A percentile compares a stretch with the other conserved stretches of the same genome.
Conservation (phyloP, 37 sponge, comb jelly and placozoan genomes). For the Hexactinellida sp. region DNA sequence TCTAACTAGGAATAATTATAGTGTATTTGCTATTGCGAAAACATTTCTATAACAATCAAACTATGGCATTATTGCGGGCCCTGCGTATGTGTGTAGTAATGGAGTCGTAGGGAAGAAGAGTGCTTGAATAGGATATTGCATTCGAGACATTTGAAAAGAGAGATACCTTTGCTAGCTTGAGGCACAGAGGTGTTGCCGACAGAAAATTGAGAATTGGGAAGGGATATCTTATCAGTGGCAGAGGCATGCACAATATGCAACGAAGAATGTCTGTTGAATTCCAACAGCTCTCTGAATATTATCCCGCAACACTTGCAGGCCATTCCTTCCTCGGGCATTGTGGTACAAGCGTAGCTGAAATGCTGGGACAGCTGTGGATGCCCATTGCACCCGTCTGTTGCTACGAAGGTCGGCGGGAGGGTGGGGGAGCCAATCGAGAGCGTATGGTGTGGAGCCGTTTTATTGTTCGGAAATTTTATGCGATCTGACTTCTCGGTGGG, state of each 20-base stretch:
- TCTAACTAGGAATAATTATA: too few relatives aligned
- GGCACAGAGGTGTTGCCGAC: neutral
- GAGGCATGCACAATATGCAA: neutral
- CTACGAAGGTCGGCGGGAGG: neutral
- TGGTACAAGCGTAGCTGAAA: neutral
- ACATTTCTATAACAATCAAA: too few relatives aligned
- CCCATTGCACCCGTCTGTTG: neutral
- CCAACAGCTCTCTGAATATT: neutral
- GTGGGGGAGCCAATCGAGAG: neutral
- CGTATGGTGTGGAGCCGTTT: neutral
- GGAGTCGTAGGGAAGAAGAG: neutral
- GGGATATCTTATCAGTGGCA: neutral
- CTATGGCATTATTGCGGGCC: neutral
- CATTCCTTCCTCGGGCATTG: neutral
- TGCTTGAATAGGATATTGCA: neutral
- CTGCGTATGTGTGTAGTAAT: neutral
- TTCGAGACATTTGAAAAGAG: slow-evolving; percentile 1
- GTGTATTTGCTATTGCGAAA: too few relatives aligned
- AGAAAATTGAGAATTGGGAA: neutral
- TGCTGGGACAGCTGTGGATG: neutral
- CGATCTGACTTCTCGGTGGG: neutral
- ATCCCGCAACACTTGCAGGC: neutral
- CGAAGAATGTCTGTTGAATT: neutral
- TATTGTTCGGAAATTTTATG: neutral
- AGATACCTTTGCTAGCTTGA: neutral